Evolutionary conservation across 2,797 vertebrate species (phyloP).

Genomic region (Acanthopagrus latus): DNA sequence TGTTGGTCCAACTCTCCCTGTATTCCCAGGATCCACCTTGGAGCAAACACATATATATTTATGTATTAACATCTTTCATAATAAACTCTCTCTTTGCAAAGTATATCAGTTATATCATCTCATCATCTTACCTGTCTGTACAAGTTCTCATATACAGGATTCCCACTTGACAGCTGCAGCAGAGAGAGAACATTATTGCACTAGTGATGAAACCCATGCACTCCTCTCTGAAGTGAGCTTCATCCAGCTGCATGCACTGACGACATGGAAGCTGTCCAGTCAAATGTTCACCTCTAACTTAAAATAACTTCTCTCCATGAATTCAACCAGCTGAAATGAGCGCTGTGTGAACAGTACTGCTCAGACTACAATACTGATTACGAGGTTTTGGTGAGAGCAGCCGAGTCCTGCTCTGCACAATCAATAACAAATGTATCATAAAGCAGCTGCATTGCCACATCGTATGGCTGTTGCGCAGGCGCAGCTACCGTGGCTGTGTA

Average conservation of each 20-base stretch:
- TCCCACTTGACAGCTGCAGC: conserved; percentile 91
- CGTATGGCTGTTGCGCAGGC: conserved; percentile 5
- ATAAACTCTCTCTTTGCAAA: neutral
- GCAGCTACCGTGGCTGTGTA: neutral
- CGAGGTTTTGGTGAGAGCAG: neutral
- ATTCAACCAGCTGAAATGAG: neutral
- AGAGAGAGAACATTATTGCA: conserved; percentile 26
- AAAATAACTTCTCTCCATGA: neutral
- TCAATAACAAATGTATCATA: neutral
- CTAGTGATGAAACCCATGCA: neutral
- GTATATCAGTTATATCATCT: no score
- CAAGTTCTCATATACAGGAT: conserved; percentile 92
- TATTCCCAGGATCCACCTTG: conserved; percentile 96
- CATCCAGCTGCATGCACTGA: neutral
- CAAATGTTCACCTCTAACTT: neutral
- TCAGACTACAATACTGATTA: no score
- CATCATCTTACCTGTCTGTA: conserved; percentile 92
- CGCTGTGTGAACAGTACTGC: neutral
- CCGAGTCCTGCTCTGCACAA: no score
- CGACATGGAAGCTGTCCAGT: neutral
- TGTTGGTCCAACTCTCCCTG: conserved; percentile 93
- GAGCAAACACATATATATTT: conserved; percentile 11
- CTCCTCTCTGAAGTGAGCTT: neutral
- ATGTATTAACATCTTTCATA: neutral
- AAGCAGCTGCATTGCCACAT: neutral